These are phyloP conservation scores for Tinea pellionella DNA, from an alignment of 2,888 invertebrate species.

Conservation along the genomic window DNA sequence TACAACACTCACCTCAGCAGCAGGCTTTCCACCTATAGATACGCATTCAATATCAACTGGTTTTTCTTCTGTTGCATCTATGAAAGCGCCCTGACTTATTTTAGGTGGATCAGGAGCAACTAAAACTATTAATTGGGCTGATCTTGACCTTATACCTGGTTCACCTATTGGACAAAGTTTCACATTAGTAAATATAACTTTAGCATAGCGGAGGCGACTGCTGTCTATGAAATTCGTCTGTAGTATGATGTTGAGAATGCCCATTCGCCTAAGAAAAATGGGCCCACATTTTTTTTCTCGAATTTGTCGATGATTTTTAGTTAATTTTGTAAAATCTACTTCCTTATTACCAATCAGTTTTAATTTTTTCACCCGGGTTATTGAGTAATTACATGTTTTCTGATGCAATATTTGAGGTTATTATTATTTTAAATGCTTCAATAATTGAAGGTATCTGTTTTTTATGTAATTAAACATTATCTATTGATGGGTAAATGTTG, in stretches of 20 bases:
- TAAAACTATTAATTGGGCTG: conserved; percentile 81
- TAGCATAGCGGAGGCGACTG: not conserved
- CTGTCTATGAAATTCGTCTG: not conserved
- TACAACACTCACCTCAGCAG: conserved; percentile 73
- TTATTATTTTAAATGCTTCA: too few relatives aligned
- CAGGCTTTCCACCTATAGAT: conserved; percentile 87
- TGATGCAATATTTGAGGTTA: too few relatives aligned
- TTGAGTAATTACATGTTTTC: too few relatives aligned
- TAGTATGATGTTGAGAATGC: not conserved
- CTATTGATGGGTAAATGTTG: too few relatives aligned
- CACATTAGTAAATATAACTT: conserved; percentile 2
- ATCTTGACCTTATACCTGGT: conserved; percentile 78
- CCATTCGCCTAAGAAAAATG: too few relatives aligned
- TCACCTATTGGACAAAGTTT: conserved; percentile 44
- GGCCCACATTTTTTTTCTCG: too few relatives aligned
- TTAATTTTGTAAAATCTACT: too few relatives aligned
- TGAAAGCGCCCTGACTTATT: conserved; percentile 79
- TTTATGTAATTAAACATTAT: too few relatives aligned
- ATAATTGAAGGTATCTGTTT: too few relatives aligned
- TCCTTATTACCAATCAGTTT: too few relatives aligned
- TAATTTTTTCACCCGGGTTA: too few relatives aligned
- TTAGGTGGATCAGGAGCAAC: conserved; percentile 88
- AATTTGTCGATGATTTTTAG: too few relatives aligned
- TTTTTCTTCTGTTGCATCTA: conserved; percentile 83
- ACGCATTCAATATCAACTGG: conserved; percentile 86